Evolutionary conservation across 2,113 vertebrate species (phyloP).

Genomic region (Todiramphus saurophagus): DNA sequence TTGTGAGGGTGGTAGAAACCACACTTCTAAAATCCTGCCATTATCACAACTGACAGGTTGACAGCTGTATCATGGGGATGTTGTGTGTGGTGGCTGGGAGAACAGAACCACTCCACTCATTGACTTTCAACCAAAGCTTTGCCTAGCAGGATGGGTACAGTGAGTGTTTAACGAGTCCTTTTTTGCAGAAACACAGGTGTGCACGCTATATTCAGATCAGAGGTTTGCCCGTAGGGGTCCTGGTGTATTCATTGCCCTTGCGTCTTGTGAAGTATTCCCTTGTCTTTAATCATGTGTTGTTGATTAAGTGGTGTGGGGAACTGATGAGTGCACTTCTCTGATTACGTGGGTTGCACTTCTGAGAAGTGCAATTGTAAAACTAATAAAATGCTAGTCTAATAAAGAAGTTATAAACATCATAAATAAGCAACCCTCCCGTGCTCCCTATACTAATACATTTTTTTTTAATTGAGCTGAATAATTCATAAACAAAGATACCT

Average conservation of each 20-base stretch:
- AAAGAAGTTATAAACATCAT: background rate
- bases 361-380: background rate
- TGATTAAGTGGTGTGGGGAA: background rate
- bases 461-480: background rate
- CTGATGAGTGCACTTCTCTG: background rate
- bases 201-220: background rate
- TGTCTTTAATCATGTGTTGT: background rate
- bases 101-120: background rate
- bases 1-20: background rate
- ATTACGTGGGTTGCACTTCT: background rate
- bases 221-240: background rate
- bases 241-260: fast-evolving
- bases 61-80: background rate
- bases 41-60: background rate
- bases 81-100: background rate
- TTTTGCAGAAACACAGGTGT: background rate
- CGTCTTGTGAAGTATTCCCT: background rate
- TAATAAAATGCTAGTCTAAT: background rate
- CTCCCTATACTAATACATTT: background rate
- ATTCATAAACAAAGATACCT: background rate
- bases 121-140: background rate
- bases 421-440: background rate
- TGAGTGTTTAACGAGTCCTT: fast-evolving
- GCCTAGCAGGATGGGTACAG: background rate
- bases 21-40: background rate